Base-by-base conservation (phyloP, 1,140 invertebrate species). In the Cyrtorhinus lividipennis region DNA sequence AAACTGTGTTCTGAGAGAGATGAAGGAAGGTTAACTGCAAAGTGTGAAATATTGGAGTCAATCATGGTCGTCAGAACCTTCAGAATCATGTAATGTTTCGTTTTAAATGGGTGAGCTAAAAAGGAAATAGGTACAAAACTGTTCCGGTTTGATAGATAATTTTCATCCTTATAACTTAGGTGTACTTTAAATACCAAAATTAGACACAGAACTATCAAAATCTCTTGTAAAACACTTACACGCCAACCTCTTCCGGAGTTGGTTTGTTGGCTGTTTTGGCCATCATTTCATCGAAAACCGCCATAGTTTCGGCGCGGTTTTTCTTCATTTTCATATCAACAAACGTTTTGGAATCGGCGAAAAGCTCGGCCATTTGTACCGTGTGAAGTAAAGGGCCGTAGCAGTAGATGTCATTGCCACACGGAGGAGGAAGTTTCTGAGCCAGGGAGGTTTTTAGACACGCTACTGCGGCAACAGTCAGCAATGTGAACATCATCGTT, bases 321-420 rank as follows among this genome's bases (percentile, higher is more conserved):
- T 24, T 8, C 67, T 82, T 80, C 71, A 90, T 77, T 69, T 86
- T 87, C 80, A 91, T 84, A 71, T 93, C 91, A n/a, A 94, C 90
- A 72, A 93, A 93, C 0, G 86, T 86, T 75, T 94, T 94, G 12
- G 88, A 91, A 69, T 95, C 90, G 1, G 75, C 73, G 72, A 82
- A 90, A 23, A 92, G 78, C 25, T 77, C 72, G 0, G 86, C 79
- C 71, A 81, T 81, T 73, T 92, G 89, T 15, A 92, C 79, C 24
- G 80, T 81, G 64, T 87, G 81, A 22, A 94, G 75, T 13, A 92
- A 75, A 46, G 82, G 77, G 12, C 90, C 88, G 59, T 83, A 72
- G 71, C 90, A 92, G 74, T 87, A 92, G 64, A 92, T 79, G 2
- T 77, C 74, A 64, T 80, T 82, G 68, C 73, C 75, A 70, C 78